Percentiles rank a stretch among this genome's conserved stretches.
Evolutionary conservation across 2,888 invertebrate genomes (phyloP).

Genomic region (Drosophila pseudotakahashii): DNA sequence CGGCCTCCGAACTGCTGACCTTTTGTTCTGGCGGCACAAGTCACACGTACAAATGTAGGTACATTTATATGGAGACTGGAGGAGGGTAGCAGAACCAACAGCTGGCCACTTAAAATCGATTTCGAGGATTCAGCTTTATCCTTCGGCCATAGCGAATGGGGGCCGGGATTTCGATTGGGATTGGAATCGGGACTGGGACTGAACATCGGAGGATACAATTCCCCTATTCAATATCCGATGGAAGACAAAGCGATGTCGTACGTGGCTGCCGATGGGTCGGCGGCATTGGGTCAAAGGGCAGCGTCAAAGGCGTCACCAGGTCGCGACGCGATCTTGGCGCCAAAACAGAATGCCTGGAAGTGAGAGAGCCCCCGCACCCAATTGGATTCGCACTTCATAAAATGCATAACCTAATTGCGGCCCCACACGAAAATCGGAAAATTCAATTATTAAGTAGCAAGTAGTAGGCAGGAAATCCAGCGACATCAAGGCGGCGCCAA

Average conservation of each 20-base stretch:
- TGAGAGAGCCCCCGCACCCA: not conserved
- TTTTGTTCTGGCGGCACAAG: conserved; percentile 67
- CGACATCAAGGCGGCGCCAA: conserved; percentile 52
- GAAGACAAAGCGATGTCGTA: conserved; percentile 60
- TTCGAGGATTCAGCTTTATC: conserved; percentile 48
- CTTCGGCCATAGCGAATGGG: conserved; percentile 65
- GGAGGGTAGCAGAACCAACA: conserved; percentile 40
- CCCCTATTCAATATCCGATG: conserved; percentile 1
- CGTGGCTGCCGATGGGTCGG: conserved; percentile 52
- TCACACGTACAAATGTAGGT: conserved; percentile 49
- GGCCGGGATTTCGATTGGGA: conserved; percentile 55
- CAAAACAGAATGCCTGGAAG: conserved; percentile 52
- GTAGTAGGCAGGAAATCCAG: conserved; percentile 21
- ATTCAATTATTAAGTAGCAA: conserved; percentile 32
- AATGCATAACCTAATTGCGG: conserved; percentile 62
- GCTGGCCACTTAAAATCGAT: conserved; percentile 70
- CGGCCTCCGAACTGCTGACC: conserved; percentile 42
- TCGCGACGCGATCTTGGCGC: conserved; percentile 68
- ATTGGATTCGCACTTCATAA: conserved; percentile 78
- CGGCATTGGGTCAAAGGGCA: conserved; percentile 70
- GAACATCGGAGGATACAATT: not conserved
- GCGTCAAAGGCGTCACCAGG: conserved; percentile 63
- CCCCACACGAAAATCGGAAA: conserved; percentile 20
- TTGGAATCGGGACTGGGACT: not conserved
- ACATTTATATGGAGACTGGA: conserved; percentile 5